phyloP scores from a whole-genome alignment of 2,888 invertebrate species.

The Luffia ferchaultella region DNA sequence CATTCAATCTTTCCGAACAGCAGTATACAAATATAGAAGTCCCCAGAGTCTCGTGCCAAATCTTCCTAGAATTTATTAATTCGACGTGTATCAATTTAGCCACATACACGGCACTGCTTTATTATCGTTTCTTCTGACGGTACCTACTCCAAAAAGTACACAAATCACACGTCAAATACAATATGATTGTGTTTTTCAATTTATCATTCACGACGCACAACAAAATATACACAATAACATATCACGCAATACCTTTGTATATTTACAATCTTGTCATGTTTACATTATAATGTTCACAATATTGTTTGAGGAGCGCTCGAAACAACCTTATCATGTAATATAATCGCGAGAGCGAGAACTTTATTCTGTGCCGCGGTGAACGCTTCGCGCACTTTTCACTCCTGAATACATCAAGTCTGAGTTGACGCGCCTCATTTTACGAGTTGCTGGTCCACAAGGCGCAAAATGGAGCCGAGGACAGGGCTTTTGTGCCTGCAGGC shows the following conservation, averaged over 20 bases:
- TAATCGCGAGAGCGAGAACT: neutral
- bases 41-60: no score
- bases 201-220: no score
- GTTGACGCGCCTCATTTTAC: slow-evolving; percentile 50
- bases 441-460: slow-evolving; percentile 54
- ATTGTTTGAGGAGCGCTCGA: slow-evolving; percentile 5
- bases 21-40: no score
- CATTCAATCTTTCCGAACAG: no score
- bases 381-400: slow-evolving; percentile 29
- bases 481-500: slow-evolving; percentile 61
- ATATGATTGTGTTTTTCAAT: no score
- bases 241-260: neutral
- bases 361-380: slow-evolving; percentile 12
- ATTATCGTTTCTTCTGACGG: no score
- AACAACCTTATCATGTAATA: neutral
- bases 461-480: slow-evolving; percentile 57
- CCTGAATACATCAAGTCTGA: slow-evolving; percentile 30
- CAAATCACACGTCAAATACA: no score
- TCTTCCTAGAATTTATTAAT: no score
- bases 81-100: no score
- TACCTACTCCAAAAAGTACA: no score
- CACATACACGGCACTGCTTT: no score
- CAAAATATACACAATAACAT: no score
- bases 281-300: neutral
- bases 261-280: neutral